phyloP scores from a whole-genome alignment of 2,113 vertebrate genomes.

The Rhinolophus sinicus region DNA sequence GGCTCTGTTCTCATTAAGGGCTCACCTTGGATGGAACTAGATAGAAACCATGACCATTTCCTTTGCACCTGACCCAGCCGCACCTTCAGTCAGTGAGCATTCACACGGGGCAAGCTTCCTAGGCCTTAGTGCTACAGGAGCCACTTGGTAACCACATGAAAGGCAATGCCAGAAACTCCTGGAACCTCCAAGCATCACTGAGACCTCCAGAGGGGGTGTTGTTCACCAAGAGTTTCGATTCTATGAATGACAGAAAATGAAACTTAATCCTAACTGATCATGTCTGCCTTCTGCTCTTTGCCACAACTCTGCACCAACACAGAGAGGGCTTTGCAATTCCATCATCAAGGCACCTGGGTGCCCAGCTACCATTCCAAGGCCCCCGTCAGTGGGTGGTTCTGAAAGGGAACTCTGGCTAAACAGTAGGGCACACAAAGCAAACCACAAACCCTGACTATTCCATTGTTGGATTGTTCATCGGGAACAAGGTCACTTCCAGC shows the following conservation, averaged over 20 bases:
- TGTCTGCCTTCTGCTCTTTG: background rate
- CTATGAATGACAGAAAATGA: background rate
- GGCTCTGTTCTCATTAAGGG: background rate
- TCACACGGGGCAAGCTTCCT: fast-evolving
- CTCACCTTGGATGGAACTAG: background rate
- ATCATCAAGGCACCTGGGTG: too few relatives aligned
- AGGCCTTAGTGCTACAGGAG: background rate
- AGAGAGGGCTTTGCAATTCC: background rate
- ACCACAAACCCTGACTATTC: fast-evolving
- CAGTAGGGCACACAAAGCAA: background rate
- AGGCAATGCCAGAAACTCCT: background rate
- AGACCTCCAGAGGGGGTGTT: background rate
- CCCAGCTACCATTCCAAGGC: background rate
- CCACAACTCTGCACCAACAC: background rate
- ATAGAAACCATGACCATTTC: fast-evolving
- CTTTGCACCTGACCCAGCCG: fast-evolving
- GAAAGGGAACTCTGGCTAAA: background rate
- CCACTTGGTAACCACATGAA: background rate
- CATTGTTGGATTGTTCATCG: fast-evolving
- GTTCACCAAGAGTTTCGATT: background rate
- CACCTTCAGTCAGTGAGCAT: fast-evolving
- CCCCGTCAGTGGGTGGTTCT: background rate
- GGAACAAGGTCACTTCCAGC: background rate
- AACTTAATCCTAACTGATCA: fast-evolving
- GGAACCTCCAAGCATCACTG: background rate